Evolutionary conservation across 2,113 vertebrate genomes (phyloP), one percentile per base, ranked within the genome.

Genomic region (Urocynchramus pylzowi): DNA sequence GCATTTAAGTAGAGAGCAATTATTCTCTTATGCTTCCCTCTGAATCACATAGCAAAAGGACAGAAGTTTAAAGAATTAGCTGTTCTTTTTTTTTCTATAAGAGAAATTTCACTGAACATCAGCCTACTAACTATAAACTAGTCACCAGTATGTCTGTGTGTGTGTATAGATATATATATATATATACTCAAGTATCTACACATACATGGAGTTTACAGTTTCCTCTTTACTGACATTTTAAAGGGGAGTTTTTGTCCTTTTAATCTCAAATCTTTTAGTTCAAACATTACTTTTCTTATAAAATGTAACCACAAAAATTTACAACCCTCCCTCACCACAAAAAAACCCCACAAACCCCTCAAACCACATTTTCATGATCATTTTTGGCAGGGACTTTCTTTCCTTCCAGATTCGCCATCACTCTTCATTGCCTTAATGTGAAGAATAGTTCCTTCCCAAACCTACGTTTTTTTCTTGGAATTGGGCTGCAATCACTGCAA

Each of bases 401-500:
- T 16, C 21, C 15, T 67, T 81, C 10, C 27, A 57, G 23, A 13
- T 11, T 88, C 4, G 28, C 2, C 2, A 13, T 16, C 7, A 37
- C 30, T 23, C 7, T 42, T 81, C n/a, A 23, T 24, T 19, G 15
- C 23, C 13, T 37, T 54, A 47, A 56, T 6, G 7, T 39, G 16
- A 6, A 54, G 54, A 59, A 47, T 2, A 21, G 4, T 7, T 90
- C 21, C 10, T 54, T 24, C 16, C 11, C 8, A 78, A 53, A 57
- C 0, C 3, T 30, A 5, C 16, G 4, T 4, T 6, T 24, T 23
- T 28, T 13, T 23, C 33, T 30, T 30, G 2, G 4, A 64, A 24
- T 8, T 49, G 20, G 8, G 13, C 8, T 75, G 8, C 10, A 57
- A 35, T 35, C 16, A 27, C 2, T 50, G 7, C 12, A 70, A 17